Conservation (phyloP, 2,113 vertebrate genomes). For the Fregetta grallaria region DNA sequence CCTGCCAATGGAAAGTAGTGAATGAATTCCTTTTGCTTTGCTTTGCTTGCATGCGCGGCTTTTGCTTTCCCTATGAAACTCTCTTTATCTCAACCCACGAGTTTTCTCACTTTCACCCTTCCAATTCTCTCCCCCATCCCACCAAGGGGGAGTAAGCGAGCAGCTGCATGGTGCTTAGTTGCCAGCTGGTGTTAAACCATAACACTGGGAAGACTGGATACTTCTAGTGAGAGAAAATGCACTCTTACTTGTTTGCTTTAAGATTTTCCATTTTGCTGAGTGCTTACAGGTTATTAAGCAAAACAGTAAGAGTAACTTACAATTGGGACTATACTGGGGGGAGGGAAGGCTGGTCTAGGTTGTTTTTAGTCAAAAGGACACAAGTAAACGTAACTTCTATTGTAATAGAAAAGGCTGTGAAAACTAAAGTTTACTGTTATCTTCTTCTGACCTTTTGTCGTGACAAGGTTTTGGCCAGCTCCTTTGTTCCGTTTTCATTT, state of each 20-base stretch:
- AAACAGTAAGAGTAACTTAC: background rate
- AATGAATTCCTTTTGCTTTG: too few relatives aligned
- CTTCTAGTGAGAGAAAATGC: background rate
- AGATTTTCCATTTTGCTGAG: background rate
- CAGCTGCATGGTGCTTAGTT: too few relatives aligned
- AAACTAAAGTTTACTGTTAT: background rate
- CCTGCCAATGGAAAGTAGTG: too few relatives aligned
- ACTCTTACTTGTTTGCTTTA: background rate
- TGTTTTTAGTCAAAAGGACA: background rate
- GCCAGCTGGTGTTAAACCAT: too few relatives aligned
- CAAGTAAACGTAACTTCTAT: background rate
- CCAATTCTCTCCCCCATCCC: too few relatives aligned
- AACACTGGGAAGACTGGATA: background rate
- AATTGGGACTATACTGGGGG: rapidly evolving
- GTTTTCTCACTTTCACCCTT: too few relatives aligned
- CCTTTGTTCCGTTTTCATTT: background rate
- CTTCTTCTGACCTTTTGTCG: background rate
- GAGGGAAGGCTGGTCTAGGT: rapidly evolving
- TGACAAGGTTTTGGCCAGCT: background rate
- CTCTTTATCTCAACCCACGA: too few relatives aligned
- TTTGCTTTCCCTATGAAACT: too few relatives aligned
- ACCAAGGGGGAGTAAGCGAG: too few relatives aligned
- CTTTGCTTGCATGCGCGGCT: too few relatives aligned
- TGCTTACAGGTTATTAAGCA: background rate
- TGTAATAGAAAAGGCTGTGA: background rate